Base-by-base conservation (phyloP, 2,797 vertebrate species). In the Syngnathus acus region DNA sequence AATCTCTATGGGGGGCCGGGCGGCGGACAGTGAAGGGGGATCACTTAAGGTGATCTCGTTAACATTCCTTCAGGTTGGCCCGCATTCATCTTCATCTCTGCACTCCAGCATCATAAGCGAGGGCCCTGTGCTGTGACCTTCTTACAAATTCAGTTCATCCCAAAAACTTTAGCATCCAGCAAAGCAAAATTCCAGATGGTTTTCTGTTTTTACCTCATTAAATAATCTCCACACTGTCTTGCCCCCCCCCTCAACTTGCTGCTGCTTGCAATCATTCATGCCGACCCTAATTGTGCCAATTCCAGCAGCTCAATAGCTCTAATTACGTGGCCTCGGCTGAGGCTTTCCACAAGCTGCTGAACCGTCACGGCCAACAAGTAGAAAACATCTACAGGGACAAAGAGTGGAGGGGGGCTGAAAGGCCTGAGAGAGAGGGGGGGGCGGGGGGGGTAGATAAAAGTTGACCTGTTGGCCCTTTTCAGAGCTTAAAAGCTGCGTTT, bases 191-290 rank as follows among this genome's bases (percentile, higher is more conserved):
- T 9, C 40, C 40, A 8, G 40, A 57, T 57, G 53, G 4, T 54
- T 57, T 37, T 57, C 14, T 57, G 26, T 37, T 37, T 37, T 57
- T 32, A 37, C 54, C 37, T 57, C 14, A 17, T 37, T 17, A 57
- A 32, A 57, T 6, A 32, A 16, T 57, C 26, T 43, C 39, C 59
- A 43, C 19, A 40, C 38, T 40, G 37, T 61, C 59, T 61, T 40
- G 8, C 19, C 59, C 59, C 39, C 90, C 92, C 90, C 79, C 91
- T 78, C 92, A 92, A 93, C 90, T 86, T 10, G n/a, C 92, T 88
- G 80, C 86, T 90, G 93, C 95, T 95, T 96, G 92, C 96, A 96
- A 90, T 91, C 88, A 91, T 93, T 92, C 92, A 93, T 89, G 86
- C 86, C 90, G 88, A 92, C 86, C 89, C 89, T 94, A 92, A 94